Conservation (phyloP, 2,888 invertebrate species). For the Fissipunctia ypsillon region DNA sequence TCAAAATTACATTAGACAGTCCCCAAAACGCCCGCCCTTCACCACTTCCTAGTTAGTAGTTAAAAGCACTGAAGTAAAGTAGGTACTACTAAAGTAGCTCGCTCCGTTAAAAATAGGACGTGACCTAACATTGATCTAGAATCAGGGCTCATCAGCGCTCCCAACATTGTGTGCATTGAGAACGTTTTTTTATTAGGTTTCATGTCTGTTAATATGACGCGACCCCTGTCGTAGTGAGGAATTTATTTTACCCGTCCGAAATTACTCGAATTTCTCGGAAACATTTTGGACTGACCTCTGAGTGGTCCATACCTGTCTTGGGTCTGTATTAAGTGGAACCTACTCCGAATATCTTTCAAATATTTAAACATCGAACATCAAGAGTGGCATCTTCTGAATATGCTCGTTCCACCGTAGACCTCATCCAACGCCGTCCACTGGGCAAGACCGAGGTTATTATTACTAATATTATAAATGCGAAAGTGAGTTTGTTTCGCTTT, state of each 20-base stretch:
- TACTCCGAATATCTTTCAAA: neutral
- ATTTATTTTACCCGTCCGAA: constrained; percentile 18
- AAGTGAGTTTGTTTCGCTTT: too few relatives aligned
- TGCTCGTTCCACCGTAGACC: too few relatives aligned
- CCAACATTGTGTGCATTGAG: constrained; percentile 65
- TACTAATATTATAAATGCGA: too few relatives aligned
- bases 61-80: constrained; percentile 39
- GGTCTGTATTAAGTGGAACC: neutral
- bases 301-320: neutral
- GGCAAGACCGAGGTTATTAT: neutral
- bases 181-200: constrained; percentile 54
- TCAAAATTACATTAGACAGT: too few relatives aligned
- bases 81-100: constrained; percentile 57
- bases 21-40: too few relatives aligned
- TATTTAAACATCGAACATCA: neutral
- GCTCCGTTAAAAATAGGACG: constrained; percentile 74
- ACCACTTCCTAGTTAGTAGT: too few relatives aligned
- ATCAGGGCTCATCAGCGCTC: constrained; percentile 64
- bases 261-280: constrained; percentile 23
- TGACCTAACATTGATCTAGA: constrained; percentile 80
- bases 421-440: neutral
- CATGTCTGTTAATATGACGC: constrained; percentile 38
- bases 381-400: neutral
- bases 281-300: neutral
- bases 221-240: constrained; percentile 28